Percentiles rank a stretch among this genome's conserved stretches.
phyloP scores from a whole-genome alignment of 2,113 vertebrate genomes.

The Cololabis saira region DNA sequence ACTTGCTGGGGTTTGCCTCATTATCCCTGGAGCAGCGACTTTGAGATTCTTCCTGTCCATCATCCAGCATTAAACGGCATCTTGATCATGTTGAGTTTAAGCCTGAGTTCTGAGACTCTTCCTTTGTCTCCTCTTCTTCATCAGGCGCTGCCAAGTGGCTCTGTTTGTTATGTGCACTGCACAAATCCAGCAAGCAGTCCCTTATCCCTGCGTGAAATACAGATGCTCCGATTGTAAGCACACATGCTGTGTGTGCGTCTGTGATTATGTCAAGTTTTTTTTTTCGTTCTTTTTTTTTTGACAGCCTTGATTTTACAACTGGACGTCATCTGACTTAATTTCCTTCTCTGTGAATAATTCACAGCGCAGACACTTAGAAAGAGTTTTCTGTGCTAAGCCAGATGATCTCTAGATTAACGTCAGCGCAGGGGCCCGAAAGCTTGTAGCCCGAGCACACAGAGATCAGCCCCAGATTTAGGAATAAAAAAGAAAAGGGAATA shows the following conservation, averaged over 20 bases:
- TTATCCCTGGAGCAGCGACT: constrained; percentile 74
- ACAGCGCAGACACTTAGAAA: constrained; percentile 39
- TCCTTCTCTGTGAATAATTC: constrained; percentile 35
- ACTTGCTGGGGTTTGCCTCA: constrained; percentile 64
- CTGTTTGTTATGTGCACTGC: constrained; percentile 45
- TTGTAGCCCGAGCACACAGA: constrained; percentile 8
- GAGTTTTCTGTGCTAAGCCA: constrained; percentile 48
- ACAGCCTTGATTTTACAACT: constrained; percentile 1
- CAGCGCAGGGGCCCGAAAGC: constrained; percentile 25
- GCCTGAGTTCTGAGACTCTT: constrained; percentile 54
- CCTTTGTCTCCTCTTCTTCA: constrained; percentile 49
- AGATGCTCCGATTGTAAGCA: constrained; percentile 11
- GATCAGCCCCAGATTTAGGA: constrained; percentile 51
- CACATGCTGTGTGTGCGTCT: constrained; percentile 11
- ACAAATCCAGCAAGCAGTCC: constrained; percentile 40
- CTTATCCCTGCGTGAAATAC: constrained; percentile 18
- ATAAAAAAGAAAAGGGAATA: constrained; percentile 25
- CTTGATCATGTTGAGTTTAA: constrained; percentile 73
- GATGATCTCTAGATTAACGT: constrained; percentile 63
- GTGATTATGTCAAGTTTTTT: background rate
- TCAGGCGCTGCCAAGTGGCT: constrained; percentile 42
- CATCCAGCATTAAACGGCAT: constrained; percentile 80
- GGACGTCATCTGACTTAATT: constrained; percentile 26
- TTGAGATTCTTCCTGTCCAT: constrained; percentile 73
- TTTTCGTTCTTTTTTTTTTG: background rate